Evolutionary conservation across 2,888 invertebrate species (phyloP), one percentile per base, ranked within the genome.

Genomic region (Lithophane ornitopus): DNA sequence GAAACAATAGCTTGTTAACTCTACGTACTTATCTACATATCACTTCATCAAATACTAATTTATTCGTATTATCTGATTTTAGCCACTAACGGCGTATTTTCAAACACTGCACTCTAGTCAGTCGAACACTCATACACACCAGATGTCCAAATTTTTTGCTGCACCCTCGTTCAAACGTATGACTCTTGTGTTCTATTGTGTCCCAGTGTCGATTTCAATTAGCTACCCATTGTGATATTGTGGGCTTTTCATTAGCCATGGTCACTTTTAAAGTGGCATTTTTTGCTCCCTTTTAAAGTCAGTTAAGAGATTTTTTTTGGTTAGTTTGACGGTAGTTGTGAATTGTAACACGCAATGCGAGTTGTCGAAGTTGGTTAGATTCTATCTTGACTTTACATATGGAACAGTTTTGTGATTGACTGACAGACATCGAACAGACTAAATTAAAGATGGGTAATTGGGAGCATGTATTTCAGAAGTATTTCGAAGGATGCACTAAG

Each of bases 121-220:
- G 66, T 52, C 81, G 82, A 73, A 87, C 74, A 71, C 8, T 14
- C 22, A 52, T 2, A 71, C 78, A 76, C n/a, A 81, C 90, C 94
- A 94, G 94, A 94, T 94, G 94, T 92, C 80, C 82, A 74, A 74
- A 74, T 89, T 93, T 93, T 93, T 94, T 93, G 88, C 84, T 54
- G 58, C 69, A 70, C 76, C 79, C 84, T 84, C 82, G 78, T 80
- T 78, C 74, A 66, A 3, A 41, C 72, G 75, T 62, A 58, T 34
- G 44, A 76, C 61, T 78, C 88, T 89, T 88, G 82, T 80, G 74
- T 82, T 74, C 79, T 71, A 79, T 78, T 86, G 75, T 86, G 87
- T 49, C 83, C 52, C 79, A 90, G 94, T 93, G 92, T 94, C 91
- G 92, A 92, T 92, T 94, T 93, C 94, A 94, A 94, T 94, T 94